Base-by-base conservation (phyloP, 1,140 invertebrate genomes). In the Drosophila equinoxialis region DNA sequence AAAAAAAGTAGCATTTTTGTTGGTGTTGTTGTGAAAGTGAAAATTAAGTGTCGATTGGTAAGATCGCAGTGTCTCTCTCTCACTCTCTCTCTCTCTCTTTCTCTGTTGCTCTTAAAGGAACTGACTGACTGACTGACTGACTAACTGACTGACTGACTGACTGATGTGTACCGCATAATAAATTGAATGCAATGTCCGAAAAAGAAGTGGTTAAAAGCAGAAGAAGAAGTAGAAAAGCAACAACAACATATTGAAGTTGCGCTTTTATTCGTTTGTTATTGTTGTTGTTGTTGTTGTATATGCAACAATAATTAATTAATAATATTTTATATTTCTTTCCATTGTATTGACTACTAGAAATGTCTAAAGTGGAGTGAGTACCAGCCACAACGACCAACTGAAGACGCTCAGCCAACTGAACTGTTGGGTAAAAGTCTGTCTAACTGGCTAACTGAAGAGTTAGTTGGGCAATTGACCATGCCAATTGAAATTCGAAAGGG, bases 271-370 rank as follows among this genome's bases (percentile, higher is more conserved):
- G 14, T 20, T 48, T 51, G 45, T 51, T 51, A 17, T 48, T 45
- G 42, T 45, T 45, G 42, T 45, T 45, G 42, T 45, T 45, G 42
- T 8, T 45, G 6, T 45, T 51, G 45, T 51, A 11, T 80, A 69
- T 78, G 82, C 82, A 81, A 79, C 83, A 76, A 81, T 81, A 79
- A 86, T 86, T 85, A 82, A 86, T 86, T 73, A 86, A 86, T 86
- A 63, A 79, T 77, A 23, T 26, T 26, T 23, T 23, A n/a, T 3
- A 3, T 65, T 77, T 76, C 35, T 39, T 39, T 69, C 68, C 14
- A 48, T 48, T 48, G 42, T 14, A 48, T 48, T 48, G 7, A 58
- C 61, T 75, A 75, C 17, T 76, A 75, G 72, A 75, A 76, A 76
- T 76, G 74, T 51, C 45, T 51, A 51, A 51, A 20, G 17, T 20